A percentile compares a stretch with the other conserved stretches of the same genome.
These are phyloP conservation scores for Bombyx huttoni DNA, from an alignment of 2,888 invertebrate genomes.

Conservation along the genomic window DNA sequence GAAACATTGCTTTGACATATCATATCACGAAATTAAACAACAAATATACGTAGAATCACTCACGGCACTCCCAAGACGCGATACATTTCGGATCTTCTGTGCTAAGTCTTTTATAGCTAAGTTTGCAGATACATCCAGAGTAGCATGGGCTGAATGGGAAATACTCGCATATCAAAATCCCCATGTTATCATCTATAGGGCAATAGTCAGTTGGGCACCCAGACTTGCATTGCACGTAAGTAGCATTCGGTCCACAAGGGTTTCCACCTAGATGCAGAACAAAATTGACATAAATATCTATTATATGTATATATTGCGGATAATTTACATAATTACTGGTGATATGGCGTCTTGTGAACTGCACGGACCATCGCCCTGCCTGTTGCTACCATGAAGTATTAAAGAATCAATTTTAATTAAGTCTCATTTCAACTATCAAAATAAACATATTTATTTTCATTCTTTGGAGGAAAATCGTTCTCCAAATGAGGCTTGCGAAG, in stretches of 20 bases:
- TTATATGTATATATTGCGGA: too few species aligned
- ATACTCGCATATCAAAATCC: not conserved
- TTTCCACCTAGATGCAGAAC: not conserved
- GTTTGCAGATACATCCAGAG: constrained; percentile 14
- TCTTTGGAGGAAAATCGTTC: too few species aligned
- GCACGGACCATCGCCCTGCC: too few species aligned
- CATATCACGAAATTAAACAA: too few species aligned
- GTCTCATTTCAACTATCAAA: too few species aligned
- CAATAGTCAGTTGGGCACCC: not conserved
- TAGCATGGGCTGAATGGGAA: not conserved
- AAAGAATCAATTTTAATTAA: too few species aligned
- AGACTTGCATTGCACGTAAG: not conserved
- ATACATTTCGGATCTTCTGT: constrained; percentile 20
- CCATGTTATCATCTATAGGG: not conserved
- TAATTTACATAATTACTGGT: too few species aligned
- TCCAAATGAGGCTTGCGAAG: too few species aligned
- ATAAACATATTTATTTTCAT: too few species aligned
- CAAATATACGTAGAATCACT: constrained; percentile 3
- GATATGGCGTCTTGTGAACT: too few species aligned
- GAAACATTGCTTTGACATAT: too few species aligned
- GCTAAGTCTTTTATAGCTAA: constrained; percentile 19
- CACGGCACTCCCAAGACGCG: constrained; percentile 14
- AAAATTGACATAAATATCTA: not conserved
- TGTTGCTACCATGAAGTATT: too few species aligned
- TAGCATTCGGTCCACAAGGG: not conserved